phyloP scores from a whole-genome alignment of 1,140 invertebrate species.

The Drosophila setifemur region DNA sequence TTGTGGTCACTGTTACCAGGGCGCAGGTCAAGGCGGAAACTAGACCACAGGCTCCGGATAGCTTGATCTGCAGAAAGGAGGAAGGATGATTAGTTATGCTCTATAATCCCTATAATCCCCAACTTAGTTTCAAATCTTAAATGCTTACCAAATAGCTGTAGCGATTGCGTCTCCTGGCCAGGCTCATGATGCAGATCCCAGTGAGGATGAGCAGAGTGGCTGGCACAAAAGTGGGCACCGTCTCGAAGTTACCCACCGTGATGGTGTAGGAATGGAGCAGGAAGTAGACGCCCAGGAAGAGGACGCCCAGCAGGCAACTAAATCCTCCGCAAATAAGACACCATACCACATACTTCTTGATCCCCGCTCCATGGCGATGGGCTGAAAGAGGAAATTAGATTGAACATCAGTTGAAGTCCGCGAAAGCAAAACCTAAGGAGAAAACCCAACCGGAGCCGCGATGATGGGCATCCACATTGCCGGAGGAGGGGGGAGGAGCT shows the following conservation, averaged over 20 bases:
- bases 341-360: constrained; percentile 89
- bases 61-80: constrained; percentile 87
- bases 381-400: constrained; percentile 7
- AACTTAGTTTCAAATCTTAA: not conserved
- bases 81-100: too few relatives aligned
- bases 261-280: constrained; percentile 90
- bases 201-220: constrained; percentile 92
- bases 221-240: constrained; percentile 92
- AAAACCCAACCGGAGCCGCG: constrained; percentile 45
- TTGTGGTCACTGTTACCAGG: constrained; percentile 94
- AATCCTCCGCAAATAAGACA: constrained; percentile 89
- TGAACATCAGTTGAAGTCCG: not conserved
- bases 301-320: constrained; percentile 87
- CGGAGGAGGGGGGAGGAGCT: constrained; percentile 63
- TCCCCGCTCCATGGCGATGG: constrained; percentile 81
- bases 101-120: too few relatives aligned
- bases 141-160: constrained; percentile 91
- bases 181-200: constrained; percentile 91
- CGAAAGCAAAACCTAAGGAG: not conserved
- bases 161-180: constrained; percentile 91
- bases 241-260: constrained; percentile 91
- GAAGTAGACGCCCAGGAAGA: constrained; percentile 90
- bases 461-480: constrained; percentile 57
- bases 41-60: constrained; percentile 91
- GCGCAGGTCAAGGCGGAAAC: constrained; percentile 93